Base-by-base conservation (phyloP, 1,140 invertebrate genomes). In the Bursaphelenchus mucronatus region DNA sequence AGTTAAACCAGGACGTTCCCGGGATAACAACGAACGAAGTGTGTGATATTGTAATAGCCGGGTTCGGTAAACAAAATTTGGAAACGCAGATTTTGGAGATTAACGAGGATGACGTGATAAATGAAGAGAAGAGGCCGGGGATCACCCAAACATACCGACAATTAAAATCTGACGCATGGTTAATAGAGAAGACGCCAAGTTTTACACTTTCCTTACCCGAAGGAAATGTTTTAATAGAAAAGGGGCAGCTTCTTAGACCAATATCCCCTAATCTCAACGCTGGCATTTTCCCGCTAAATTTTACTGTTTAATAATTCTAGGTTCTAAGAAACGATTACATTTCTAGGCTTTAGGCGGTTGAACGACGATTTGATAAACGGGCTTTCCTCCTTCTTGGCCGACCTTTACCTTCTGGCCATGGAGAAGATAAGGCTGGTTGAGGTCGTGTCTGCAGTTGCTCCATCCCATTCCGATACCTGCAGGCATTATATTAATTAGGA, bases 101-200 rank as follows among this genome's bases (percentile, higher is more conserved):
- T 43, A 49, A 39, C 8, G 54, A 65, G 43, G 45, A 64, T 15
- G 68, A 65, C 5, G 8, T 40, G 50, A 43, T 69, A n/a, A 13
- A 39, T 4, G 47, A 67, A 43, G 17, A 52, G 15, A 58, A 44
- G 11, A 19, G 41, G 30, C 39, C 39, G 41, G 72, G 67, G 9
- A 54, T 78, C 7, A 13, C 50, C 8, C 53, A 67, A 57, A 77
- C 49, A 10, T 11, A 59, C n/a, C 47, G 51, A 13, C 57, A 69
- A 19, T 53, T 78, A 15, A 51, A 49, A 30, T 61, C 56, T n/a
- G 75, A 73, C 43, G 71, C 74, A 13, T 78, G 76, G 76, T 63
- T 71, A 8, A 79, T 71, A 61, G 77, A 63, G 6, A 73, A 72
- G 47, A 77, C 75, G 7, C 76, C 76, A 9, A 74, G 68, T 54